Evolutionary conservation across 2,797 vertebrate genomes (phyloP).

Genomic region (Sylvilagus floridanus): DNA sequence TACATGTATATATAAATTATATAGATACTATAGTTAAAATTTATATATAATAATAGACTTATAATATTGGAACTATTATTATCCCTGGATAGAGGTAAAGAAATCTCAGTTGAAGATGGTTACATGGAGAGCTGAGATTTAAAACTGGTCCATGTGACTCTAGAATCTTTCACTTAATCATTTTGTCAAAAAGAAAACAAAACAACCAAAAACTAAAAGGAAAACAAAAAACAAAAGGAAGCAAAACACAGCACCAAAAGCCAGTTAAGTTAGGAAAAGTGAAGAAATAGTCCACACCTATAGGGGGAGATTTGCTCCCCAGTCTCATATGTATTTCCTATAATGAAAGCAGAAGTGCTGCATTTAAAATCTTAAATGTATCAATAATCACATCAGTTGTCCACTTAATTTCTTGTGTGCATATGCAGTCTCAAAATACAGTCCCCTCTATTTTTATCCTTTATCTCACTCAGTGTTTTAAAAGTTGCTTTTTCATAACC

Average conservation of each 20-base stretch:
- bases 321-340: neutral
- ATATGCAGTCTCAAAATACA: neutral
- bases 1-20: too few relatives aligned
- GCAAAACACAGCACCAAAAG: neutral
- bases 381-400: conserved; percentile 59
- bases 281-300: neutral
- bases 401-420: conserved; percentile 35
- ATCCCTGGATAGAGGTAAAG: neutral
- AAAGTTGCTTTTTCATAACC: conserved; percentile 46
- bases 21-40: too few relatives aligned
- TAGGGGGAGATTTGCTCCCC: too few relatives aligned
- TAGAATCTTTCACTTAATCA: neutral
- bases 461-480: conserved; percentile 19
- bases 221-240: neutral
- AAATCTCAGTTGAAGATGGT: neutral
- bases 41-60: too few relatives aligned
- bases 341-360: neutral
- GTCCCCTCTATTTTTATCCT: neutral
- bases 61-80: too few relatives aligned
- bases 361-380: conserved; percentile 51
- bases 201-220: too few relatives aligned
- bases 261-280: neutral
- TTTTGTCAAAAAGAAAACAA: neutral
- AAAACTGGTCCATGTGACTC: neutral
- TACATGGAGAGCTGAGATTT: neutral